Conservation (phyloP, 1,140 invertebrate genomes). For the Globodera ellingtonae region DNA sequence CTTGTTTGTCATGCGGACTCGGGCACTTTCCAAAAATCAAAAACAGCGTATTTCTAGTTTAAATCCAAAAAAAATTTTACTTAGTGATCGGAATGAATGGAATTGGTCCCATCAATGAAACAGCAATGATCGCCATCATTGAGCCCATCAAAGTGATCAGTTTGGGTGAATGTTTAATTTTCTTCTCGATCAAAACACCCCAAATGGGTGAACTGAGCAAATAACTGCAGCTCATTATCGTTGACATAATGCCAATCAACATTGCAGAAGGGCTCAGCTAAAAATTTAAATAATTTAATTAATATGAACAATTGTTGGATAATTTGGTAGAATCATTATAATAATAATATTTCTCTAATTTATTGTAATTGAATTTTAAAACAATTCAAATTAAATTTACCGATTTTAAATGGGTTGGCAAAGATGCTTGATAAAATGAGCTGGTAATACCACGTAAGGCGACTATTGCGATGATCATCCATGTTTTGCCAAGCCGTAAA, state of each 20-base stretch:
- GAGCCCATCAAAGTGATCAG: constrained; percentile 19
- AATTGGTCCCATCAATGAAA: constrained; percentile 17
- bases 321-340: neutral
- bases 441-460: constrained; percentile 15
- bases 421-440: constrained; percentile 18
- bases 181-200: constrained; percentile 16
- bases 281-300: neutral
- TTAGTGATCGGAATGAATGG: constrained; percentile 13
- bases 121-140: neutral
- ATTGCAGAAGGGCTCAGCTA: constrained; percentile 20
- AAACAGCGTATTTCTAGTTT: neutral
- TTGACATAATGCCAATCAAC: constrained; percentile 10
- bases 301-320: neutral
- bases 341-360: neutral
- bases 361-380: too few species aligned
- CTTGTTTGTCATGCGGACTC: too few species aligned
- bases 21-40: too few species aligned
- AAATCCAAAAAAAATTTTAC: neutral
- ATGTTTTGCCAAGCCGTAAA: constrained; percentile 4
- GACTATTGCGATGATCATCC: constrained; percentile 11
- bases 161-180: constrained; percentile 7
- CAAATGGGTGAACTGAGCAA: constrained; percentile 20
- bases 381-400: constrained; percentile 1
- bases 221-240: constrained; percentile 23
- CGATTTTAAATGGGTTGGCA: constrained; percentile 24